Percentiles rank a stretch among this genome's conserved stretches.
Evolutionary conservation across 2,113 vertebrate genomes (phyloP).

Genomic region (Condylura cristata): DNA sequence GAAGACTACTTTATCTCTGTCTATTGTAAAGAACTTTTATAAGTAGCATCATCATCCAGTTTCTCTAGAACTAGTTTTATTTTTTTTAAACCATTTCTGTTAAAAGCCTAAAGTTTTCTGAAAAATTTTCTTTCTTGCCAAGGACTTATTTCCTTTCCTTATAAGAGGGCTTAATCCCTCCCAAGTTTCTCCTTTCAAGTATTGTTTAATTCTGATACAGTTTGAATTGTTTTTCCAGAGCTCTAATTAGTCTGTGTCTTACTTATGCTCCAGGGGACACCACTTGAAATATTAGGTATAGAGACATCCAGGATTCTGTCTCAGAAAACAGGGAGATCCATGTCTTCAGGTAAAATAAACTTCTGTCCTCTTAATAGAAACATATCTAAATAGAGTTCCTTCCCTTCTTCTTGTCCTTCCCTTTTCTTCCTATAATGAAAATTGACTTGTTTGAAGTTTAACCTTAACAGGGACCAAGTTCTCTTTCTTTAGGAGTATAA

Average conservation of each 20-base stretch:
- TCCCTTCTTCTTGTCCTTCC: background rate
- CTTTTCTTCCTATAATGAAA: background rate
- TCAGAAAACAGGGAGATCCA: background rate
- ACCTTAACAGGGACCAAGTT: background rate
- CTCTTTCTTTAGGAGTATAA: background rate
- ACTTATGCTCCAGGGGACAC: background rate
- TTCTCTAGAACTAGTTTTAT: background rate
- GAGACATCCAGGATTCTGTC: background rate
- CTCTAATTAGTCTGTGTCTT: background rate
- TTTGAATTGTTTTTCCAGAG: background rate
- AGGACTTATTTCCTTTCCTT: slow-evolving; percentile 6
- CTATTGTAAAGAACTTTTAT: background rate
- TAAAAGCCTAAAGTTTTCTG: background rate
- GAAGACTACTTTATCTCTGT: background rate
- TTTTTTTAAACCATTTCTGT: background rate
- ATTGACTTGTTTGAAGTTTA: background rate
- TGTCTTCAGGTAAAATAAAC: background rate
- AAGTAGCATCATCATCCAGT: background rate
- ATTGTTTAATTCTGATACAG: slow-evolving; percentile 17
- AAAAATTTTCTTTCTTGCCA: slow-evolving; percentile 38
- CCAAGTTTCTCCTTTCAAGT: background rate
- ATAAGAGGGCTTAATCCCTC: slow-evolving; percentile 17
- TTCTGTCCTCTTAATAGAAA: background rate
- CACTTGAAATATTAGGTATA: background rate
- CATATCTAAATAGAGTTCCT: background rate